These are phyloP conservation scores for Burhinus oedicnemus DNA, from an alignment of 2,113 vertebrate species.

Conservation along the genomic window DNA sequence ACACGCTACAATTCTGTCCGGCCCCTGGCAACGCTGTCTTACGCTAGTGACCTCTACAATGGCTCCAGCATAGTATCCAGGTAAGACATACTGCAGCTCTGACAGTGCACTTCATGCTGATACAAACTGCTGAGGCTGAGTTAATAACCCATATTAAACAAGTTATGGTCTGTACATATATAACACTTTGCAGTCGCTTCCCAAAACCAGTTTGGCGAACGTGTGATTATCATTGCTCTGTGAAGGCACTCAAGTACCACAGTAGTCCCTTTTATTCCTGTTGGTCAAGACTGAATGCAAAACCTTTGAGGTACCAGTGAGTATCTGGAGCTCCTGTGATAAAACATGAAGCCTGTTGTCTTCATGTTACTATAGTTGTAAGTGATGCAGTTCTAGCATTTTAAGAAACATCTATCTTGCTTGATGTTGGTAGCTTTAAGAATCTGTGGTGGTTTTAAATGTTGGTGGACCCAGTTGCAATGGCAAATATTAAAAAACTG, in stretches of 20 bases:
- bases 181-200: not conserved
- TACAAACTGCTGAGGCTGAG: not conserved
- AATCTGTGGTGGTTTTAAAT: not conserved
- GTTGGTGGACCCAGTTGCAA: not conserved
- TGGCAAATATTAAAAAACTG: not conserved
- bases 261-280: not conserved
- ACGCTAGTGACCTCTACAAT: constrained; percentile 97
- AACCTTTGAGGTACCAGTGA: not conserved
- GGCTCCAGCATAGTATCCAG: constrained; percentile 99
- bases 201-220: rapidly evolving
- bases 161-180: not conserved
- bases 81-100: constrained; percentile 64
- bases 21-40: constrained; percentile 93
- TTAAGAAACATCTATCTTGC: not conserved
- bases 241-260: not conserved
- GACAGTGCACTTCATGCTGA: rapidly evolving
- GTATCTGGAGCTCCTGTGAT: not conserved
- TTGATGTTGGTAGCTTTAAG: not conserved
- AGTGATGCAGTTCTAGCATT: not conserved
- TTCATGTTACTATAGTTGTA: not conserved
- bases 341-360: not conserved
- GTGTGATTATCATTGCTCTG: not conserved
- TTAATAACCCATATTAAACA: rapidly evolving
- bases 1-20: constrained; percentile 97
- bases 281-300: not conserved